Evolutionary conservation across 2,113 vertebrate species (phyloP), one percentile per base, ranked within the genome.

Genomic region (Zootoca vivipara): DNA sequence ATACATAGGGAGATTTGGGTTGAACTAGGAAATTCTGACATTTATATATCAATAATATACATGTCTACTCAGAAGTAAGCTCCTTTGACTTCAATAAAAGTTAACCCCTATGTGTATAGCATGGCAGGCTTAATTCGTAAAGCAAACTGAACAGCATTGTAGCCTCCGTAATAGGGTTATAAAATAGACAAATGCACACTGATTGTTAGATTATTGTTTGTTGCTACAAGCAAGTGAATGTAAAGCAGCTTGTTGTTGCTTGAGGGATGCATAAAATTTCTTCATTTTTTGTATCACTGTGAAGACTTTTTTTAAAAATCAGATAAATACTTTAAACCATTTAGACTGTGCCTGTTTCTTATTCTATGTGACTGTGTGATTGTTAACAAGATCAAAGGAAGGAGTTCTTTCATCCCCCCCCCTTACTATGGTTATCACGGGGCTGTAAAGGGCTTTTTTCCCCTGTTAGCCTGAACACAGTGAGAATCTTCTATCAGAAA

Each of bases 401-500:
- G 72, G 52, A 24, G 58, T 69, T 4, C 2, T 73, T 91, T 70
- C 64, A 1, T 77, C 56, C 72, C 7, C 35, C 58, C 22, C 75
- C 24, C 86, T 87, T 89, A 56, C 74, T 38, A 74, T 56, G 52
- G 84, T 82, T 82, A 90, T 84, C 69, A 78, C 40, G 42, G 33
- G 6, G 40, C 67, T 83, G 72, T 89, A 40, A 18, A 80, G 70
- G 69, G 84, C 40, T 81, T 77, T 74, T 38, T 46, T 74, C 73
- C 67, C 30, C 35, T 42, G 78, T 74, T 69, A 82, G 40, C 24
- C 67, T 62, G 8, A 65, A 30, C 4, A 81, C 40, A 91, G 33
- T 24, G 1, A 88, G 78, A 82, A 87, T 58, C 12, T 72, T 88
- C 86, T 82, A 82, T 82, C n/a, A 85, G 40, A 89, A 89, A 82